phyloP scores from a whole-genome alignment of 1,140 invertebrate species.

The Ips typographus region DNA sequence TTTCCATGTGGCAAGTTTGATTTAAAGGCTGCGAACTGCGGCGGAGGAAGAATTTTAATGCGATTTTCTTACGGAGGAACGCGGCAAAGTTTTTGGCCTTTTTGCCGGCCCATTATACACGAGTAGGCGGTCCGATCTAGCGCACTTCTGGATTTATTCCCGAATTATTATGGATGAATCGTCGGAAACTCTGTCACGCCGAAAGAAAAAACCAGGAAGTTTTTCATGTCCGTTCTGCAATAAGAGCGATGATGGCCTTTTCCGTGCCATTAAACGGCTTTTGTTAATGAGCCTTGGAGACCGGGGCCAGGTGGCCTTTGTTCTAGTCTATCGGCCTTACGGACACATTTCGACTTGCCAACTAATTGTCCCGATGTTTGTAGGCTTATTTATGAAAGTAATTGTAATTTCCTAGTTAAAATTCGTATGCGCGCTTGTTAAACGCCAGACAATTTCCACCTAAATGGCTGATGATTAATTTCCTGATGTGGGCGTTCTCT shows the following conservation, averaged over 20 bases:
- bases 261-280: conserved; percentile 12
- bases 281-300: conserved; percentile 17
- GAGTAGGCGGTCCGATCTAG: no score
- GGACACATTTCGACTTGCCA: not conserved
- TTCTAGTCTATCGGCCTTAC: conserved; percentile 3
- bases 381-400: no score
- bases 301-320: conserved; percentile 20
- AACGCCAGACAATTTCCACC: no score
- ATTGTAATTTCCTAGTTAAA: no score
- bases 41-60: conserved; percentile 24
- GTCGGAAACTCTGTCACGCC: no score
- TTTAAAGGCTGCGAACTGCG: conserved; percentile 28
- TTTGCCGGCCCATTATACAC: not conserved
- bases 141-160: no score
- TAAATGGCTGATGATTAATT: no score
- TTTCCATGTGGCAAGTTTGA: conserved; percentile 32
- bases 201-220: not conserved
- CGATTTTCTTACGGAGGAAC: conserved; percentile 9
- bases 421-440: no score
- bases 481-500: no score
- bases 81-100: not conserved
- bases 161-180: no score
- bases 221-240: not conserved
- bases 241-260: conserved; percentile 14
- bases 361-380: not conserved